Base-by-base conservation (phyloP, 2,888 invertebrate species). In the Malachius bipustulatus region DNA sequence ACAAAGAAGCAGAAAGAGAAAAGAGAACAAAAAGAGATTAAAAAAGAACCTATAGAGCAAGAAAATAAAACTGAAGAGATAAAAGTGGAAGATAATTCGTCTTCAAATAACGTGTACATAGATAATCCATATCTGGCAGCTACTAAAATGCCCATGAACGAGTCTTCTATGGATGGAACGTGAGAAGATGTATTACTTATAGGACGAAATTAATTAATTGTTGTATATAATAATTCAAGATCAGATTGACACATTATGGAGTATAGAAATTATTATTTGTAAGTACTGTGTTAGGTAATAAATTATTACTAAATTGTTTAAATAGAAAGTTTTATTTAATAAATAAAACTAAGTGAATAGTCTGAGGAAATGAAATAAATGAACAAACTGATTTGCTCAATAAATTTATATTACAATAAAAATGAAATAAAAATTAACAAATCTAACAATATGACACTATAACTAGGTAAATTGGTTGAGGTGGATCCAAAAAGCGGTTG, bases 81-180 rank as follows among this genome's bases (percentile, higher is more conserved):
- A 8, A 60, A 52, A 57, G 63, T 40, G 54, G 67, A 58, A 53
- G 67, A 51, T 55, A 66, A 55, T 53, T 58, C 44, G 42, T 59
- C 42, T 56, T 62, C 54, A 56, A 68, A 58, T 51, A 62, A 62
- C 11, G 74, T 71, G 9, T 52, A 58, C 39, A 79, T 81, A 44
- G 82, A 83, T 57, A 83, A 83, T 65, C 82, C 82, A 0, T 83
- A 80, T 56, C 63, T 83, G 35, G 60, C 62, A 11, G 61, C 62
- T 3, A 64, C 63, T 2, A 64, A 64, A 43, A 44, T 63, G 43
- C 62, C 63, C n/a, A 46, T 46, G 19, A 58, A 53, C 39, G 52
- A 48, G 31, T 39, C 42, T 35, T 49, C 48, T 47, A 49, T 51
- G 14, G 30, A 38, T 6, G 40, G 46, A 3, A 46, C 41, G 45